Percentiles rank a stretch among this genome's conserved stretches.
phyloP scores from a whole-genome alignment of 2,797 vertebrate species.

The Stomatorhinus walkeri region DNA sequence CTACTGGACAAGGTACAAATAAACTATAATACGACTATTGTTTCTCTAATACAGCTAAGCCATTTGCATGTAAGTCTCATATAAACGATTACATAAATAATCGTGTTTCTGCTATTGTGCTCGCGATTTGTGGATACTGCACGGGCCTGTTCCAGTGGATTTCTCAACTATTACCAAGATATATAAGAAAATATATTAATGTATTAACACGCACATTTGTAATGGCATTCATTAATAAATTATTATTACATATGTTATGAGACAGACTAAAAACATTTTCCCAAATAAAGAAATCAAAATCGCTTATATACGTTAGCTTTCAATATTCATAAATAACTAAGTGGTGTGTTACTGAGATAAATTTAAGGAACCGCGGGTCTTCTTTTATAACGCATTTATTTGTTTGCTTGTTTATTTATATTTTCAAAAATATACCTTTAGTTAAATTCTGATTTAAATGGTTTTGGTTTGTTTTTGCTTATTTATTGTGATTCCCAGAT shows the following conservation, averaged over 20 bases:
- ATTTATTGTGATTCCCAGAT: slow-evolving; percentile 11
- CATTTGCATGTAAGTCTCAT: background rate
- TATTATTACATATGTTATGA: background rate
- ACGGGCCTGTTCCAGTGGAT: background rate
- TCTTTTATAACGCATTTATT: background rate
- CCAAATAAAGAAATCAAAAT: background rate
- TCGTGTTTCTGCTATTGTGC: background rate
- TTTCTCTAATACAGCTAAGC: background rate
- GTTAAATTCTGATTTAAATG: background rate
- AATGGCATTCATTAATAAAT: background rate
- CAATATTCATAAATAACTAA: background rate
- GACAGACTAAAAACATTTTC: background rate
- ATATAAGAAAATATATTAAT: slow-evolving; percentile 4
- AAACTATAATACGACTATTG: background rate
- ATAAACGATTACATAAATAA: background rate
- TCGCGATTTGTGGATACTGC: background rate
- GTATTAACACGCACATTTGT: background rate
- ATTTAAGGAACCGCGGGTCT: background rate
- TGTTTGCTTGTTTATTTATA: background rate
- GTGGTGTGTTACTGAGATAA: background rate
- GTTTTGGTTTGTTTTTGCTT: background rate
- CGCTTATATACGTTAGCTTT: background rate
- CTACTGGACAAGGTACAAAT: background rate
- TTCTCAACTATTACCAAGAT: background rate
- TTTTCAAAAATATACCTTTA: background rate